These are phyloP conservation scores for Spodoptera frugiperda DNA, from an alignment of 1,140 invertebrate species.

Conservation along the genomic window DNA sequence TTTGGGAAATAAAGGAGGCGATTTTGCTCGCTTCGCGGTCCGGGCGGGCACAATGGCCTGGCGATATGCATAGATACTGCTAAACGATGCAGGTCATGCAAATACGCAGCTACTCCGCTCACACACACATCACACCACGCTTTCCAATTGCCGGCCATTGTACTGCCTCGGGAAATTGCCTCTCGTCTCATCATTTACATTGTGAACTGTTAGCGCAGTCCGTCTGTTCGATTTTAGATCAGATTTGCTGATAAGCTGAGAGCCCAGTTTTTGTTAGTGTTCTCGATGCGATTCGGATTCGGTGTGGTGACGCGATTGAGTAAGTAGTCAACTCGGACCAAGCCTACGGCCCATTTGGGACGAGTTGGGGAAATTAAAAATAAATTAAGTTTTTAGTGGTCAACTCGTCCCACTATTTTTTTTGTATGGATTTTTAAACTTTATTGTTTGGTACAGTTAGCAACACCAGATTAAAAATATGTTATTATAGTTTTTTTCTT, in stretches of 20 bases:
- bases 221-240: constrained; percentile 37
- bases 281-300: background rate
- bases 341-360: too few species aligned
- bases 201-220: constrained; percentile 28
- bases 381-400: too few species aligned
- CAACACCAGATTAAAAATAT: too few species aligned
- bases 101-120: constrained; percentile 63
- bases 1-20: constrained; percentile 76
- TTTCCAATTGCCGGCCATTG: constrained; percentile 59
- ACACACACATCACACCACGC: constrained; percentile 61
- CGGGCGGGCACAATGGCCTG: constrained; percentile 78
- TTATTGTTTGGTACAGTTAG: too few species aligned
- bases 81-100: constrained; percentile 70
- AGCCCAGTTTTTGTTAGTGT: constrained; percentile 32
- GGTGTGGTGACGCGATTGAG: too few species aligned
- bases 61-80: constrained; percentile 80
- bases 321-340: too few species aligned
- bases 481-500: too few species aligned
- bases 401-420: too few species aligned
- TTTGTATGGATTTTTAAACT: too few species aligned
- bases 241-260: constrained; percentile 21
- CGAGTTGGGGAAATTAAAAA: too few species aligned
- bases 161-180: constrained; percentile 40
- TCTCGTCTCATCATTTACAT: constrained; percentile 47
- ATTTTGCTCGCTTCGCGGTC: constrained; percentile 76